Evolutionary conservation across 2,888 invertebrate species (phyloP).

Genomic region (Epirrhoe tristata): DNA sequence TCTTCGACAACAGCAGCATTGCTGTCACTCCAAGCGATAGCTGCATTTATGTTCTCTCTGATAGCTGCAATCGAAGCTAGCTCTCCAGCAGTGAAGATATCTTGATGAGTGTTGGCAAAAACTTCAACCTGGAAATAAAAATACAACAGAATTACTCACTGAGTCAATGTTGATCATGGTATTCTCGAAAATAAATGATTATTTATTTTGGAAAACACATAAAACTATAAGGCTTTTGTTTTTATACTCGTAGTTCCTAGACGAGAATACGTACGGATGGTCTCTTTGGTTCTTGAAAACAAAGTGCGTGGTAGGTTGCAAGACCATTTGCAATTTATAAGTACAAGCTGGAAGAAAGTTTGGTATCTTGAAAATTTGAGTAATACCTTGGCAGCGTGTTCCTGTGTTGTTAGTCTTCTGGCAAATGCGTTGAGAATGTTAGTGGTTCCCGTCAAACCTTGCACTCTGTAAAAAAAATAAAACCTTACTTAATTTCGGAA

Average conservation of each 20-base stretch:
- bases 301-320: too few species aligned
- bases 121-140: slow-evolving; percentile 56
- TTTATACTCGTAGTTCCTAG: too few species aligned
- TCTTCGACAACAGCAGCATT: slow-evolving; percentile 59
- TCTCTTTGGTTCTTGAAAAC: too few species aligned
- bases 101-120: slow-evolving; percentile 55
- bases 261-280: too few species aligned
- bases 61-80: slow-evolving; percentile 65
- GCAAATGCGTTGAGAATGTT: slow-evolving; percentile 76
- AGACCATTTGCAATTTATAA: too few species aligned
- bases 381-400: slow-evolving; percentile 64
- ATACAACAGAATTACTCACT: not conserved
- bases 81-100: slow-evolving; percentile 71
- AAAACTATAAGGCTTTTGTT: too few species aligned
- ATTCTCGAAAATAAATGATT: too few species aligned
- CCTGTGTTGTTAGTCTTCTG: slow-evolving; percentile 64
- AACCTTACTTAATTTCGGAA: not conserved
- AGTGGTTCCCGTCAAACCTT: slow-evolving; percentile 76
- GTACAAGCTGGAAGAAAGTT: too few species aligned
- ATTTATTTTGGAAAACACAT: too few species aligned
- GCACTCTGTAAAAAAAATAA: slow-evolving; percentile 62
- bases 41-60: slow-evolving; percentile 71
- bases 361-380: too few species aligned
- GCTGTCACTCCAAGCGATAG: slow-evolving; percentile 66
- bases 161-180: too few species aligned